Base-by-base conservation (phyloP, 2,888 invertebrate genomes). In the Miltochrista miniata region DNA sequence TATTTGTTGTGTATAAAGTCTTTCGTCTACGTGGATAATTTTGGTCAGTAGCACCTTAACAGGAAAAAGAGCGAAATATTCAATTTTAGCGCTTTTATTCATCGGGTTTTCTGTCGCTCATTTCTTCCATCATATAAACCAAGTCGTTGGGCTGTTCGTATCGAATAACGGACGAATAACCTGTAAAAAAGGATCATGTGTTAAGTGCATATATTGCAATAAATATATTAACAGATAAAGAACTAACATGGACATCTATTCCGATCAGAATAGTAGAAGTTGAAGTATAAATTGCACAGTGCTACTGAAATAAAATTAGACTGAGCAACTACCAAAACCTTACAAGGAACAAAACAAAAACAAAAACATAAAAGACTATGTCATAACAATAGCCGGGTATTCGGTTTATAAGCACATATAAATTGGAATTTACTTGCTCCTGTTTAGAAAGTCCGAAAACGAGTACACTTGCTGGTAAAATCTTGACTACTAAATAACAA, bases 91-190 rank as follows among this genome's bases (percentile, higher is more conserved):
- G 5, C 18, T 5, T 24, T 24, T 24, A 24, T 4, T 24, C 5
- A 2, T 31, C 31, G 1, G 31, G 2, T 11, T 11, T 8, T 9
- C 8, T 31, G n/a, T 78, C 79, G 0, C 66, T 56, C 56, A 73
- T 69, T 31, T 85, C 84, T 47, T 93, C 93, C 60, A 94, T 87
- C 90, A 95, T 94, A 69, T 93, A 93, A 68, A 95, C 93, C 71
- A 93, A 94, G 76, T 95, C 95, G 60, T 91, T 93, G 34, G 94
- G 94, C 72, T 94, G 93, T 67, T 94, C 93, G 80, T 95, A 95
- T 64, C 92, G 89, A 59, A 93, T 90, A 64, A 92, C 79, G 10
- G 87, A 81, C 1, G 86, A 70, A 58, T 83, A 87, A 47, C 79
- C 87, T 87, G 82, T 59, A 80, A 81, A 43, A 45, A 59, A 61